A percentile compares a stretch with the other conserved stretches of the same genome.
phyloP scores from a whole-genome alignment of 92 coral and sea anemone genomes.

The Siderastrea siderea region DNA sequence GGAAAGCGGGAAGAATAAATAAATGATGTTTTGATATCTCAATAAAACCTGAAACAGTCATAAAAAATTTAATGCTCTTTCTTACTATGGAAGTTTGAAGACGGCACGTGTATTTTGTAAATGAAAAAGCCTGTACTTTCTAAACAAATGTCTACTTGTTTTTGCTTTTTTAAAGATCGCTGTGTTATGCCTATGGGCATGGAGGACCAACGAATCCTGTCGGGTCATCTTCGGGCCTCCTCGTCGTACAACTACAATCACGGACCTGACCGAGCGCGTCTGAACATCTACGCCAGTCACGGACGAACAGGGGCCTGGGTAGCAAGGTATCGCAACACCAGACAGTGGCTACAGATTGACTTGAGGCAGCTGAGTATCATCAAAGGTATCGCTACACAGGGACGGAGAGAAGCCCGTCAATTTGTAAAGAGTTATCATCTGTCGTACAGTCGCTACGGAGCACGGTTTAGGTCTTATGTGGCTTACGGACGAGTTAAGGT shows the following conservation, averaged over 20 bases:
- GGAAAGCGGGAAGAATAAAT: too few relatives aligned
- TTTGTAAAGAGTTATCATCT: conserved; percentile 81
- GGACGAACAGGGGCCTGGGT: conserved; percentile 94
- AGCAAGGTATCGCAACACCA: conserved; percentile 65
- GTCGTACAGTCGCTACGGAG: conserved; percentile 70
- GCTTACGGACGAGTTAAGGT: conserved; percentile 79
- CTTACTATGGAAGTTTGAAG: too few relatives aligned
- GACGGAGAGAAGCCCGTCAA: conserved; percentile 86
- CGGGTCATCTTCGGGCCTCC: conserved; percentile 83
- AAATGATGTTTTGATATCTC: too few relatives aligned
- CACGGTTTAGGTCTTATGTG: conserved; percentile 67
- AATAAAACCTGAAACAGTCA: too few relatives aligned
- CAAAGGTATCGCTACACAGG: conserved; percentile 95
- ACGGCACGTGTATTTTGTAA: too few relatives aligned
- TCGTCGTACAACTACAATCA: conserved; percentile 74
- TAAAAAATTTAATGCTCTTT: too few relatives aligned
- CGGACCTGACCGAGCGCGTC: conserved; percentile 86
- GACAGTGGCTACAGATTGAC: conserved; percentile 90
- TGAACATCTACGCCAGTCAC: conserved; percentile 66
- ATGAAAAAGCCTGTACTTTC: too few relatives aligned
- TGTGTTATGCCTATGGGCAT: conserved; percentile 89
- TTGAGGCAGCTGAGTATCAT: conserved; percentile 60
- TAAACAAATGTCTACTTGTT: not conserved
- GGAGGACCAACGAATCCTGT: conserved; percentile 82
- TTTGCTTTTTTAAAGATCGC: conserved; percentile 53